Conservation (phyloP, 2,113 vertebrate species). For the Raphicerus campestris region DNA sequence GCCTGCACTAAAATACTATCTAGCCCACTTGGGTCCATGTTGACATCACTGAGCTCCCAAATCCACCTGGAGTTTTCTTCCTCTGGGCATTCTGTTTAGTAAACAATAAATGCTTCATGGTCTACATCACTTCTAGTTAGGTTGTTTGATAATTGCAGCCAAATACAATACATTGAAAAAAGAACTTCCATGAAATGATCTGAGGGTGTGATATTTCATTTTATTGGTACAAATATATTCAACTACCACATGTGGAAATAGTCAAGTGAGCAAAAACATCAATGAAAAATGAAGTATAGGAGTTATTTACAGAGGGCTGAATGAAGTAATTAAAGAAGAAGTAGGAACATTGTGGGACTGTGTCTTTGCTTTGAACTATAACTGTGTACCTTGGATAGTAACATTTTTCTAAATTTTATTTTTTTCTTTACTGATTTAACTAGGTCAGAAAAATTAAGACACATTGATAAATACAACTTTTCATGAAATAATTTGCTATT, state of each 20-base stretch:
- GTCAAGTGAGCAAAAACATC: background rate
- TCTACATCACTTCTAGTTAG: background rate
- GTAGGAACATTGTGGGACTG: background rate
- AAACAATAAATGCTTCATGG: background rate
- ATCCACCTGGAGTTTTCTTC: background rate
- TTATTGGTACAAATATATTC: background rate
- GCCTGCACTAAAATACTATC: background rate
- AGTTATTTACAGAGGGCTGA: constrained; percentile 14
- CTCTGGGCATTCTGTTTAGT: background rate
- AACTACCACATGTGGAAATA: background rate
- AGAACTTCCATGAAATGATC: background rate
- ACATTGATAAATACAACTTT: background rate
- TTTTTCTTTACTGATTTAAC: constrained; percentile 32
- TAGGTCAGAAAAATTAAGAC: background rate
- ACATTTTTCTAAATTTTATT: background rate
- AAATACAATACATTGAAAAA: background rate
- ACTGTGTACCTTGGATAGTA: background rate
- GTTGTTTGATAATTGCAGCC: background rate
- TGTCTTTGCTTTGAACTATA: constrained; percentile 12
- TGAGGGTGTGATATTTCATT: background rate
- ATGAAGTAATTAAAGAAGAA: background rate
- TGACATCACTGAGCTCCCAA: background rate
- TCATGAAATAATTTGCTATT: background rate
- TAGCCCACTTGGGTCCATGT: background rate
- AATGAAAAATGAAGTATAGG: background rate